Evolutionary conservation across 2,797 vertebrate genomes (phyloP).

Genomic region (Meda fulgida): DNA sequence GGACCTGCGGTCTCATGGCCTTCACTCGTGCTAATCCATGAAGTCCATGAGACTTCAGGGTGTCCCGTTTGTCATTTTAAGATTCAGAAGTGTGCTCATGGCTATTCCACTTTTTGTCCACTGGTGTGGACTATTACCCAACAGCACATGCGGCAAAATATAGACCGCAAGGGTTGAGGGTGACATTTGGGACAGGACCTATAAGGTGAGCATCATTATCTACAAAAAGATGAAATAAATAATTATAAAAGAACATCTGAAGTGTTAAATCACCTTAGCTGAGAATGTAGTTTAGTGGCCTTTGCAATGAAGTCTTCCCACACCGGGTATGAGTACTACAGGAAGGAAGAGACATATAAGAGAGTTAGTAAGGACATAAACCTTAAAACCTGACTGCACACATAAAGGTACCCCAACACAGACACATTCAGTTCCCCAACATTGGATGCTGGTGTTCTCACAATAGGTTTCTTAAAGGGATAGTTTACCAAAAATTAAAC

Average conservation of each 20-base stretch:
- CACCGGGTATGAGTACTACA: conserved; percentile 81
- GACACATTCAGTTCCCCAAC: not conserved
- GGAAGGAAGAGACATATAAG: conserved; percentile 13
- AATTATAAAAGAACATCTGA: not conserved
- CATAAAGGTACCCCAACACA: conserved; percentile 17
- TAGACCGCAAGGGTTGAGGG: not conserved
- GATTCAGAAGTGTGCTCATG: not conserved
- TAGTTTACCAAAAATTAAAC: not conserved
- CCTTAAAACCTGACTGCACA: not conserved
- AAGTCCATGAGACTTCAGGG: not conserved
- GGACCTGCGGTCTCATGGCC: not conserved
- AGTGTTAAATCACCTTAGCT: conserved; percentile 87
- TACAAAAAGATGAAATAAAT: not conserved
- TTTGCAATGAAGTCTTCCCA: conserved; percentile 88
- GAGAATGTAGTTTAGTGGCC: conserved; percentile 97
- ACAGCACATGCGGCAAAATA: not conserved
- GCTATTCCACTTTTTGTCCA: not conserved
- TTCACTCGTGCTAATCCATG: not conserved
- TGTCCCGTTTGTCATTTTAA: conserved; percentile 12
- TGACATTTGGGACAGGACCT: not conserved
- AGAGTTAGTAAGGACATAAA: conserved; percentile 10
- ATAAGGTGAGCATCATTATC: not conserved
- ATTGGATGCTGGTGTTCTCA: not conserved
- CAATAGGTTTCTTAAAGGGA: not conserved
- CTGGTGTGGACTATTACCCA: not conserved